Evolutionary conservation across 2,113 vertebrate genomes (phyloP), one percentile per base, ranked within the genome.

Genomic region (Hippocampus comes): DNA sequence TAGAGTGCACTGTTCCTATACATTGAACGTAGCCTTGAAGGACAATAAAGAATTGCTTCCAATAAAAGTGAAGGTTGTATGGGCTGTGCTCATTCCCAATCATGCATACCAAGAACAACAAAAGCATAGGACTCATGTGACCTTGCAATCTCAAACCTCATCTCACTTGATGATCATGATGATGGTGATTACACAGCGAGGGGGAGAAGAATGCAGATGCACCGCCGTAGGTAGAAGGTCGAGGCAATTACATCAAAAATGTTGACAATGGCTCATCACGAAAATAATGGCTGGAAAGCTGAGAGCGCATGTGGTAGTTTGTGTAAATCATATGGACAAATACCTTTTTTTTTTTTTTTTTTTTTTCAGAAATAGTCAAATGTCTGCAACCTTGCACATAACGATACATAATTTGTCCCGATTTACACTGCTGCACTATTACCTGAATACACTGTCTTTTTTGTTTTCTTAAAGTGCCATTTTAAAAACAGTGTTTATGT

Each of bases 91-190:
- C 41, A 15, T 66, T 66, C 17, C 63, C 27, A 25, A 48, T 25
- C 64, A 46, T 48, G 41, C 64, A 66, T 66, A 27, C 43, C 64
- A 48, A 66, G 23, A 66, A 23, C n/a, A 43, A 46, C 63, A 48
- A 66, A 23, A 43, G 23, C 64, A 48, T 14, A 8, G 1, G 64
- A 25, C 12, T 66, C n/a, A 17, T 66, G 14, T 48, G 43, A 66
- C 42, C 64, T 46, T 66, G 64, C 43, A 48, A 17, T 49, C n/a
- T 8, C 64, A 25, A 49, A 48, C 42, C 64, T 66, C 64, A 66
- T 66, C 64, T 66, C 43, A 49, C 12, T 66, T 66, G 64, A 65
- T 48, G 63, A 25, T 63, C 34, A 63, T 63, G 61, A 63, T 63
- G 60, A 63, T 63, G 60, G 43, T 46, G 41, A 66, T 66, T 66